Evolutionary conservation across 1,140 invertebrate genomes (phyloP), one percentile per base, ranked within the genome.

Genomic region (Zelostemma sp.): DNA sequence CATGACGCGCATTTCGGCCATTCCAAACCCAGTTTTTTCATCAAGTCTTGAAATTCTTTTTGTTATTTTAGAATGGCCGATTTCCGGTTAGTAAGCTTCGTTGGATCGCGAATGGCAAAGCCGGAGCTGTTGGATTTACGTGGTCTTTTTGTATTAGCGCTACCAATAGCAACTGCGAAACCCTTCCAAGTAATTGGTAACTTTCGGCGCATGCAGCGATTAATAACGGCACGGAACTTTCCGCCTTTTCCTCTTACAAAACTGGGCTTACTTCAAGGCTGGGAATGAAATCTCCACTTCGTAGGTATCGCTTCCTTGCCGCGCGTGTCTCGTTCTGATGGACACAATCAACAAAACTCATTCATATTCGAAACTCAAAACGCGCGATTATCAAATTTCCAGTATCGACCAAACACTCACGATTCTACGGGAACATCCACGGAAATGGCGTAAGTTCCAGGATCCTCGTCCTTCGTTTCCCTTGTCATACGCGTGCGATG

Each of bases 211-310:
- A 65, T 65, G 61, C 47, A 53, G 35, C n/a, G 31, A 11, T 67
- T 68, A 67, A 68, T 70, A 60, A 65, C 50, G 48, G 45, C 54
- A 15, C 46, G 9, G 47, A 48, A 40, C 51, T 8, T 55, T 66
- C 41, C 14, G 40, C 15, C n/a, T n/a, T n/a, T n/a, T n/a, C n/a
- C n/a, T n/a, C n/a, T n/a, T n/a, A 15, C 17, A n/a, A 9, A 8
- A 17, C 5, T 19, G 61, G 35, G 28, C 93, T 94, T 92, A 96
- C 94, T 94, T 95, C 87, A 95, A 90, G 73, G 94, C 92, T 75
- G 93, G 94, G 89, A 96, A 97, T 77, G 92, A 90, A 80, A 97
- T 93, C 86, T 95, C 92, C 79, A 97, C 89, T 86, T 89, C 91
- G 88, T 96, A 96, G 71, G 93, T 94, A 86, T 95, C 93, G 78